Evolutionary conservation across 1,140 invertebrate species (phyloP).

Genomic region (Helicoverpa zea): DNA sequence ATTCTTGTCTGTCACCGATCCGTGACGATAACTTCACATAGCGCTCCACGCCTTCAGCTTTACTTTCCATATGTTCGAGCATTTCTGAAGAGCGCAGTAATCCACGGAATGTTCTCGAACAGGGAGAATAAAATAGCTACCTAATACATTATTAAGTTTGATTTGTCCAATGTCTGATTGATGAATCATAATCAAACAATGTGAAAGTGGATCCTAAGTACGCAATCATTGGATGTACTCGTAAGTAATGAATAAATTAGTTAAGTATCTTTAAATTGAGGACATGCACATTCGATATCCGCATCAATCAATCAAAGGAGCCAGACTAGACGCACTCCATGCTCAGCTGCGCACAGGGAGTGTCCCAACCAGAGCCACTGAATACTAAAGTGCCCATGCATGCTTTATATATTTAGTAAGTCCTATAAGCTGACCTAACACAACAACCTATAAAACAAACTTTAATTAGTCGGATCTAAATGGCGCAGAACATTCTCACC

Average conservation of each 20-base stretch:
- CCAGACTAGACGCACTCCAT: neutral
- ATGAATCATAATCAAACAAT: constrained; percentile 22
- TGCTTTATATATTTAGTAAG: neutral
- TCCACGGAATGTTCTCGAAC: too few species aligned
- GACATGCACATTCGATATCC: neutral
- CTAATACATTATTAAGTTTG: neutral
- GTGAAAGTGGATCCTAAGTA: constrained; percentile 17
- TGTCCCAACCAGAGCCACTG: neutral
- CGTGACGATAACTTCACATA: too few species aligned
- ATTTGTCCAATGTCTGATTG: neutral
- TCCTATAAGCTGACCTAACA: neutral
- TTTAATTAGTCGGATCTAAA: neutral
- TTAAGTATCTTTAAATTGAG: constrained; percentile 11
- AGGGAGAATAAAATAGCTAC: too few species aligned
- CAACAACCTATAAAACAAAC: neutral
- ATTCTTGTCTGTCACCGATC: too few species aligned
- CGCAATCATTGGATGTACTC: neutral
- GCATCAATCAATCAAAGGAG: constrained; percentile 1
- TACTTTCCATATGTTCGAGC: too few species aligned
- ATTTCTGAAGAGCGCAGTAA: too few species aligned
- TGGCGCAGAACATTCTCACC: constrained; percentile 1
- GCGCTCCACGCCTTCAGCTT: too few species aligned
- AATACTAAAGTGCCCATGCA: neutral
- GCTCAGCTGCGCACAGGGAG: neutral
- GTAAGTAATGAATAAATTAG: constrained; percentile 4